Evolutionary conservation across 2,888 invertebrate genomes (phyloP), one percentile per base, ranked within the genome.

Genomic region (Drosophila kambysellisi): DNA sequence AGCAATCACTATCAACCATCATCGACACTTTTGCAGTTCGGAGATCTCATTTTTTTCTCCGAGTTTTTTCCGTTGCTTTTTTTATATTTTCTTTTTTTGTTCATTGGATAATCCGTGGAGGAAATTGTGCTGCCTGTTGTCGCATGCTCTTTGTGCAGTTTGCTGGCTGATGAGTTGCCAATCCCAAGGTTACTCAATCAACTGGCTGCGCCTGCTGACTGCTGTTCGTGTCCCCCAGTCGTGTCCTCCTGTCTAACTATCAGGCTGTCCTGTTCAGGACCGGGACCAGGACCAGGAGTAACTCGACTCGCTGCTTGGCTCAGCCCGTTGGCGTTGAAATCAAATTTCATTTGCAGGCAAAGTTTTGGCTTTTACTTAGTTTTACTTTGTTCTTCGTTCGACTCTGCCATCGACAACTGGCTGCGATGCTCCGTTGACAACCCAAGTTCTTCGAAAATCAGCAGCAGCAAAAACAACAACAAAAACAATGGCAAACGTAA

Each of bases 131-230:
- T 61, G 67, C 64, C 67, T 81, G 73, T 72, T 78, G 73, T 81
- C 82, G 78, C 79, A 81, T 78, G 73, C 79, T 60, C 82, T 78
- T 78, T 81, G 79, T 78, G 78, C 72, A 65, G 64, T 62, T 59
- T 41, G 53, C 57, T 39, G 50, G 65, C 79, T 81, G 78, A 79
- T 81, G 78, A 79, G 82, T 73, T 73, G 78, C 82, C 83, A 66
- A 78, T 83, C 50, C 65, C 83, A 71, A 90, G 86, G 90, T 84
- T 90, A 88, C 88, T 84, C 90, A 84, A 84, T 84, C 83, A 84
- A 89, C 72, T 70, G 52, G 35, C 80, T 56, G 59, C 52, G 61
- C 63, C 70, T 48, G 58, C 69, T 41, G 56, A 35, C 68, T 30
- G 30, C 30, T n/a, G 11, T 53, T 63, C 51, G 53, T 35, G 46